phyloP scores from a whole-genome alignment of 2,888 invertebrate species.

The Drosophila anceps region DNA sequence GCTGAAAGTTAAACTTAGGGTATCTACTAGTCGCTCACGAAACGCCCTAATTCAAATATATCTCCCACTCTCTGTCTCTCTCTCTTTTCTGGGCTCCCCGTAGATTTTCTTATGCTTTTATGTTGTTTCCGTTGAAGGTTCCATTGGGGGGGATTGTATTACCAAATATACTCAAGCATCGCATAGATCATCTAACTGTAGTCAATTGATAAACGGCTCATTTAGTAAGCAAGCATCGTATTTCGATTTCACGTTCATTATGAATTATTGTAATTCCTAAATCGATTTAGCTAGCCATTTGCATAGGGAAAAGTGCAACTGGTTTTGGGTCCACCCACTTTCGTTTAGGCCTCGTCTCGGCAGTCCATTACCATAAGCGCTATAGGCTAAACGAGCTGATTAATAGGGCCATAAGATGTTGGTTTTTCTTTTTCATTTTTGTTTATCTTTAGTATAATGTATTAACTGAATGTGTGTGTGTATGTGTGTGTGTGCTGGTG shows the following conservation, averaged over 20 bases:
- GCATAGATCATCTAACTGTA: background rate
- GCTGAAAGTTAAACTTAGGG: background rate
- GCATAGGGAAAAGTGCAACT: constrained; percentile 40
- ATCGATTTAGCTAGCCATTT: constrained; percentile 3
- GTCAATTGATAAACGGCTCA: constrained; percentile 8
- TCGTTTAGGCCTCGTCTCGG: background rate
- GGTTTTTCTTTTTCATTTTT: background rate
- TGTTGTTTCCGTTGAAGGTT: background rate
- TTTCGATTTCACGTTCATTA: background rate
- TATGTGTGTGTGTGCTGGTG: constrained; percentile 17
- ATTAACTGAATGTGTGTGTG: constrained; percentile 13
- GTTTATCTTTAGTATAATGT: constrained; percentile 9
- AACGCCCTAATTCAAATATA: background rate
- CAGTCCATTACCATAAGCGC: constrained; percentile 32
- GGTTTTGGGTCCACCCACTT: constrained; percentile 23
- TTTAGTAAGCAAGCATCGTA: background rate
- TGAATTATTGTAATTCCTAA: constrained; percentile 1
- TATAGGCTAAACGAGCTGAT: constrained; percentile 33
- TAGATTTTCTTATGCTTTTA: background rate
- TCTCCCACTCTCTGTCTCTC: background rate
- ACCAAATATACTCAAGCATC: background rate
- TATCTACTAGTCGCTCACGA: background rate
- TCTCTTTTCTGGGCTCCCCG: background rate
- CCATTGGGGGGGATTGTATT: background rate
- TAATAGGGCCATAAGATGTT: constrained; percentile 27